Base-by-base conservation (phyloP, 2,113 vertebrate genomes). In the Numenius arquata region DNA sequence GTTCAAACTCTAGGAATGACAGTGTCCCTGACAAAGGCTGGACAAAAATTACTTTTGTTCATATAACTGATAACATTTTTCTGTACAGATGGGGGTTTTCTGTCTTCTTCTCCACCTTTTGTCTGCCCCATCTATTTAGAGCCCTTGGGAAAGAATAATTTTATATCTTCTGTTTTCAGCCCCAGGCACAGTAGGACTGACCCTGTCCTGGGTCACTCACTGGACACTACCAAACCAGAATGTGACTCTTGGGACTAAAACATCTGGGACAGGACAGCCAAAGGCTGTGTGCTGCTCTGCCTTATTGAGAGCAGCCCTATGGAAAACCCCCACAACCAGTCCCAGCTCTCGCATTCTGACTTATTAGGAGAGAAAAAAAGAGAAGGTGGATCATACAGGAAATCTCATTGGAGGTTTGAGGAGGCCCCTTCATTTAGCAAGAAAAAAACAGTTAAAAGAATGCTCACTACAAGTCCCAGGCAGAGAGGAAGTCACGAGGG, bases 381-480 rank as follows among this genome's bases (percentile, higher is more conserved):
- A 41, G 13, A 26, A 58, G 22, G 50, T 47, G 66, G 15, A 23
- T 78, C 47, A 22, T 78, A 47, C 15, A 47, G 48, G 13, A 78
- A 26, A 74, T 58, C 15, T 85, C 7, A 12, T 12, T 52, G 68
- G 62, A 70, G 26, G 38, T 48, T 53, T 30, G 29, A 75, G 32
- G 6, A 62, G 18, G 88, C 13, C 5, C 18, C 23, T 74, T 89
- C 5, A 32, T 75, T 91, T 73, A 66, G 50, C 50, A 61, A 34
- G 25, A 15, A 10, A 40, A 45, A 91, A 32, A 6, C 21, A 27
- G 29, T 67, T 36, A 27, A 72, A 74, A 63, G 14, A 43, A 63
- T 25, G 32, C 30, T 84, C 6, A 40, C 4, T 6, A 27, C 32
- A 77, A 74, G 38, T 26, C 55, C 41, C 0, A 0, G 17, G 41